Percentiles rank a stretch among this genome's conserved stretches.
Conservation (phyloP, 2,113 vertebrate species). For the Psilopsiagon aymara region DNA sequence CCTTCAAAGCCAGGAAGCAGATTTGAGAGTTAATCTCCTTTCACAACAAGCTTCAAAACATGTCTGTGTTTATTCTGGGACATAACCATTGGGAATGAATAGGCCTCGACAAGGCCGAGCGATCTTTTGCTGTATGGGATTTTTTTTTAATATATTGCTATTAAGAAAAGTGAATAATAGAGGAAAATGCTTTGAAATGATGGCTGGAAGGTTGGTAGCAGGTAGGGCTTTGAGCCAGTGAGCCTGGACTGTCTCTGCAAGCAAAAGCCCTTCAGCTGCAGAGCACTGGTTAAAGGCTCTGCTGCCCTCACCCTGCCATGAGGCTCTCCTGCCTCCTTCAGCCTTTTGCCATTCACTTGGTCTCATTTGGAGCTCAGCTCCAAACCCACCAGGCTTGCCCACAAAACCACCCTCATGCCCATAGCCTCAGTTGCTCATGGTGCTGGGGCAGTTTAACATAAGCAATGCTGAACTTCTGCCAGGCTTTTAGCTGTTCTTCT, state of each 20-base stretch:
- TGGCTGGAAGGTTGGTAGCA: background rate
- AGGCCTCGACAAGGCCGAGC: background rate
- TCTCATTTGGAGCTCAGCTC: background rate
- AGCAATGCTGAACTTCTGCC: background rate
- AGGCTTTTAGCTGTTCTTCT: background rate
- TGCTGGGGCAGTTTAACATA: background rate
- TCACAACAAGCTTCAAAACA: slow-evolving; percentile 40
- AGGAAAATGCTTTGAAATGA: background rate
- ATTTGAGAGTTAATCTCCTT: slow-evolving; percentile 43
- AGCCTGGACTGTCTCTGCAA: background rate
- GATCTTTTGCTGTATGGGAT: background rate
- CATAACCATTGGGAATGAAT: background rate
- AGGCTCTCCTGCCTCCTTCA: background rate
- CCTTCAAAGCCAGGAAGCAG: slow-evolving; percentile 46
- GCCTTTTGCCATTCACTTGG: rapidly evolving
- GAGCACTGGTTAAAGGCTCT: background rate
- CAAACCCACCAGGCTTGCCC: background rate
- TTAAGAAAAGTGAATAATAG: background rate
- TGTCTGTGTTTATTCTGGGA: slow-evolving; percentile 56
- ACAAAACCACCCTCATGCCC: background rate
- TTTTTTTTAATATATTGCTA: background rate
- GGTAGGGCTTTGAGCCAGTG: background rate
- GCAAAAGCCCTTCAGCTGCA: background rate
- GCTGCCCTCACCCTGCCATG: background rate
- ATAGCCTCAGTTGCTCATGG: background rate